phyloP scores from a whole-genome alignment of 2,888 invertebrate species.

The Drosophila heteroneura region DNA sequence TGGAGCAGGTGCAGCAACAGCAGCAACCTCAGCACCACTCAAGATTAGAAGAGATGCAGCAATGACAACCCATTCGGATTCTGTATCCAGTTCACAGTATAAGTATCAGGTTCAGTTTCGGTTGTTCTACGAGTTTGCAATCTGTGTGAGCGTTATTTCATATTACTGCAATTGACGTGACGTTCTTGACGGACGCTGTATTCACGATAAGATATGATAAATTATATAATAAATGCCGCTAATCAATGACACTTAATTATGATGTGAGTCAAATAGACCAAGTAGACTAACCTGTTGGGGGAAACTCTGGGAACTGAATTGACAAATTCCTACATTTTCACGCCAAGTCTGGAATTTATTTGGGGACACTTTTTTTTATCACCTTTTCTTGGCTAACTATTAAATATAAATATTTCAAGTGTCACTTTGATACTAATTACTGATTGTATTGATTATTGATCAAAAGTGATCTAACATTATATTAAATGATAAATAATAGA shows the following conservation, averaged over 20 bases:
- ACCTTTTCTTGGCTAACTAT: background rate
- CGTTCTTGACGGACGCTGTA: slow-evolving; percentile 48
- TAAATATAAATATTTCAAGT: background rate
- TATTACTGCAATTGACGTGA: slow-evolving; percentile 47
- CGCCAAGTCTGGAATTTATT: no score
- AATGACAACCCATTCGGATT: slow-evolving; percentile 31
- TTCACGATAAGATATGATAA: slow-evolving; percentile 54
- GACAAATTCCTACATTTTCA: background rate
- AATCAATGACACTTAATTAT: slow-evolving; percentile 59
- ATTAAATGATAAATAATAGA: background rate
- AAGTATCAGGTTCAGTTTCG: slow-evolving; percentile 9
- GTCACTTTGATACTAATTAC: background rate
- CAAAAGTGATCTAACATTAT: background rate
- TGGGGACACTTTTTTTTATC: background rate
- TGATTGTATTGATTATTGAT: background rate
- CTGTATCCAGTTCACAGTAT: slow-evolving; percentile 17
- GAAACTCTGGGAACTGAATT: background rate
- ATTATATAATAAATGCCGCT: slow-evolving; percentile 54
- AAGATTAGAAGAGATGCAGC: slow-evolving; percentile 49
- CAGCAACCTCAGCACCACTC: slow-evolving; percentile 6
- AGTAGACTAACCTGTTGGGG: slow-evolving; percentile 7
- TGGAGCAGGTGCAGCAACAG: slow-evolving; percentile 31
- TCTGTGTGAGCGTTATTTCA: slow-evolving; percentile 59
- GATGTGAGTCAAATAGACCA: slow-evolving; percentile 7
- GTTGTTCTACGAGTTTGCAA: slow-evolving; percentile 24